Evolutionary conservation across 2,797 vertebrate species (phyloP), one percentile per base, ranked within the genome.

Genomic region (Enteromius trimaculatus): DNA sequence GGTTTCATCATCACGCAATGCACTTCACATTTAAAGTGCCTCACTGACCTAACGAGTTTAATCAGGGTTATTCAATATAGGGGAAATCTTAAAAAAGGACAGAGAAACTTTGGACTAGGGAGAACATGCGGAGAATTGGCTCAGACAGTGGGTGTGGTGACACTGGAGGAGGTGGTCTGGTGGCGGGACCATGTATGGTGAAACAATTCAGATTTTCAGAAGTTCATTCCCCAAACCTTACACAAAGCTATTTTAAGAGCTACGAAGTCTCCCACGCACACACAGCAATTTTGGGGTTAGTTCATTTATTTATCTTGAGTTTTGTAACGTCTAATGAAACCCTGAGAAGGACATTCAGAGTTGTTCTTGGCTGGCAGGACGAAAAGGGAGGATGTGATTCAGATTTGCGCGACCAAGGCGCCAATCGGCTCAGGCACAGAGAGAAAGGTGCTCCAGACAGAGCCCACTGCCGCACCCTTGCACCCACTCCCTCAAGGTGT

Each of bases 291-390:
- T 92, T 83, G 72, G 42, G 92, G 88, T 94, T 92, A 93, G 91
- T 94, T 95, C 93, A 94, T 95, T 93, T 95, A 93, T 95, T 95
- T 95, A 91, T 94, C 91, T 93, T 92, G 87, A 86, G 90, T 90
- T 93, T 93, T 80, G 91, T 93, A 93, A 87, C 82, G 87, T 92
- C 89, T 93, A 92, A 93, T 92, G 90, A 95, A 92, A 82, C 92
- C 93, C 92, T 88, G 92, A 92, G 92, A 94, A 76, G 69, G 85
- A 87, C 79, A 69, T 76, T 75, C 86, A 78, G 83, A 89, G 92
- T 94, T 94, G 91, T 91, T 94, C 90, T 94, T 94, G 94, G 93
- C 92, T 80, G 11, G 77, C 23, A 47, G 68, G 81, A 58, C 23
- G 11, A 55, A 23, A 37, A 34, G 4, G 68, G 77, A 31, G 53